A percentile compares a stretch with the other conserved stretches of the same genome.
Conservation (phyloP, 2,888 invertebrate species). For the Onthophagus sagittarius region DNA sequence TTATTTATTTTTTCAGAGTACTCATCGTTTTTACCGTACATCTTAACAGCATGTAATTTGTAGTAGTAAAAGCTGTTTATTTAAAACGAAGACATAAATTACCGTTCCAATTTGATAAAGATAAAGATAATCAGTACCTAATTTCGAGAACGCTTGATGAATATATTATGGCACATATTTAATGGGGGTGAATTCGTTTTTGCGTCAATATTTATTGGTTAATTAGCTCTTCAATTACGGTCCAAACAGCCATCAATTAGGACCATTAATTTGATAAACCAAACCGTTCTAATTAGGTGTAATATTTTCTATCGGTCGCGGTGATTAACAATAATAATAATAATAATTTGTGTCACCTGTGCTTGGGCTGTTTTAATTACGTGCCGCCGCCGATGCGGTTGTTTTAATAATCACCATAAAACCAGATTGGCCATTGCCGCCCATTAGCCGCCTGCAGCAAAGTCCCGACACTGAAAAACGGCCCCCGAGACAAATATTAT, state of each 20-base stretch:
- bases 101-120: not conserved
- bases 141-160: not conserved
- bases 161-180: not conserved
- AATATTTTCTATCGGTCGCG: not conserved
- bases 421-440: not conserved
- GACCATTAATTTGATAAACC: not conserved
- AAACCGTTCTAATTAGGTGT: not conserved
- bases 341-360: not conserved
- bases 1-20: not conserved
- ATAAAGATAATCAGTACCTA: not conserved
- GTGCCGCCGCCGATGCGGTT: not conserved
- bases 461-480: not conserved
- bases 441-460: not conserved
- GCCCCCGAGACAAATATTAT: not conserved
- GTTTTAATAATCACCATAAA: not conserved
- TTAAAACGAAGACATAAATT: not conserved
- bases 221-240: not conserved
- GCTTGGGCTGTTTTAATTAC: not conserved
- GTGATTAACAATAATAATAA: not conserved
- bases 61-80: not conserved
- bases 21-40: not conserved
- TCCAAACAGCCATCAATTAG: not conserved
- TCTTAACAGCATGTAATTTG: not conserved
- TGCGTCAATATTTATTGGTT: not conserved
- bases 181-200: not conserved